Evolutionary conservation across 2,113 vertebrate genomes (phyloP), one percentile per base, ranked within the genome.

Genomic region (Tragelaphus buxtoni): DNA sequence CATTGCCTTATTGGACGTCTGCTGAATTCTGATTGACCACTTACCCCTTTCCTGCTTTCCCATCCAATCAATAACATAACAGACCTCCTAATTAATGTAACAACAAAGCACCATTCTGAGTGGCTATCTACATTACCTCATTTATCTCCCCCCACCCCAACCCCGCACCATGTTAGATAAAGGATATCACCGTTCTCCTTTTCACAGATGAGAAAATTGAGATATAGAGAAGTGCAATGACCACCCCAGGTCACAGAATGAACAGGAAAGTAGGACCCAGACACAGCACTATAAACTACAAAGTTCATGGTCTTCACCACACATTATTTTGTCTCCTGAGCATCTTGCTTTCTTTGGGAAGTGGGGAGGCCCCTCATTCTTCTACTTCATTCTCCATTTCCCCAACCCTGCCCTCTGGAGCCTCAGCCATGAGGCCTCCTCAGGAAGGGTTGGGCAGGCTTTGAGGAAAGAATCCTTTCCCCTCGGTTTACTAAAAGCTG

Each of bases 381-480:
- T 77, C 65, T 39, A 35, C 24, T 60, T 95, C 63, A 77, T 47
- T 61, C 6, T 14, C 45, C 47, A 55, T 91, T 90, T 93, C 17
- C 76, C 39, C 63, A 93, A 12, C 22, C 42, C 14, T 85, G 60
- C 1, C 49, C n/a, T 97, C 58, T 74, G 49, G 8, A 47, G 26
- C 24, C 49, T 61, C 49, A 51, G 9, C 10, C 77, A 14, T 6
- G 35, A 91, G 32, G 7, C 51, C 11, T 56, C 56, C 35, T 51
- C 47, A 58, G 35, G 49, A 89, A 93, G 32, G 26, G 18, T 47
- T 94, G 51, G 56, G n/a, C 53, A 51, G 51, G n/a, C 53, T 79
- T 86, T 82, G 39, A 97, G 82, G 86, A 97, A 96, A 93, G 35
- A 93, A 74, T 86, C 69, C 53, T 81, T 83, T 91, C 53, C 30